Evolutionary conservation across 1,140 invertebrate species (phyloP), one percentile per base, ranked within the genome.

Genomic region (Hycleus phaleratus): DNA sequence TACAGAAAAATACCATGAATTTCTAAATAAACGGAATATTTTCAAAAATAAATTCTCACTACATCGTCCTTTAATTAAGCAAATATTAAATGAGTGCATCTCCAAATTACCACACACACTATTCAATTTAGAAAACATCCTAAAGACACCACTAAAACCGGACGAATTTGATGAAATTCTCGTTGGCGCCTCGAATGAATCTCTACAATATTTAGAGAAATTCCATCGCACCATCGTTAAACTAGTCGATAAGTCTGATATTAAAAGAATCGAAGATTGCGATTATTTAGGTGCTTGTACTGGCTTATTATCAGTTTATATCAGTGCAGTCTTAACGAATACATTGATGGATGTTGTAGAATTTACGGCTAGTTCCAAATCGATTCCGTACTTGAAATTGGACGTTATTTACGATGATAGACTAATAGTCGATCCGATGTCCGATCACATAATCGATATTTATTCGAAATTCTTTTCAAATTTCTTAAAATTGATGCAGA

Each of bases 51-150:
- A 73, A 56, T 75, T 80, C 53, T 76, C 84, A 6, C 70, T 84
- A 12, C 69, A 83, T 12, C 80, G 85, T 65, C 79, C 77, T 11
- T 77, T 84, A 49, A 76, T 86, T 56, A 77, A 79, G 53, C 73
- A 77, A 9, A 77, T 87, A 3, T 66, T 85, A 2, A 74, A 75
- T 49, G 78, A 78, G 11, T 79, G 82, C 0, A 73, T 78, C 11
- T 65, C 68, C 25, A 72, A 76, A 2, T 74, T 86, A 65, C 81
- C 81, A 5, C 55, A 58, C 38, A 18, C 45, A 32, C 50, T 66
- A 18, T 64, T 62, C 40, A 61, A 25, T n/a, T 25, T 39, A 49
- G 38, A 58, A 3, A n/a, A 60, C 2, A 40, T 62, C 8, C 45
- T 67, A 2, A 24, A 63, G 2, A 67, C 68, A 51, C 74, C 83